Evolutionary conservation across 2,113 vertebrate species (phyloP).

Genomic region (Archocentrus centrarchus): DNA sequence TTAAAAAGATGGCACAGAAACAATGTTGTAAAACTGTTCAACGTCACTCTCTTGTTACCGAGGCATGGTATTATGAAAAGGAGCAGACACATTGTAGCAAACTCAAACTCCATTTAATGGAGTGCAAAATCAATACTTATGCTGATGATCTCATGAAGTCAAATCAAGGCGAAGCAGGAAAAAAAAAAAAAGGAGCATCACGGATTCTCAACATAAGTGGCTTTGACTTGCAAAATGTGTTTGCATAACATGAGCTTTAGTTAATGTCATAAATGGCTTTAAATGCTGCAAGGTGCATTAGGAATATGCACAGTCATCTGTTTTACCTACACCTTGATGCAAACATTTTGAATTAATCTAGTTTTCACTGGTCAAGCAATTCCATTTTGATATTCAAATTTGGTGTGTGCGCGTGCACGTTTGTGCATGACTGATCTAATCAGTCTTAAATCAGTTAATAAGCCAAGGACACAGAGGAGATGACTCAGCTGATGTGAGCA

Average conservation of each 20-base stretch:
- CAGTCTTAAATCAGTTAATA: conserved; percentile 81
- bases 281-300: conserved; percentile 77
- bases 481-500: conserved; percentile 82
- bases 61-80: conserved; percentile 35
- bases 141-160: conserved; percentile 67
- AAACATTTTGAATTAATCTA: conserved; percentile 75
- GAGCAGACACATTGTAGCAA: conserved; percentile 28
- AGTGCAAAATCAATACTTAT: conserved; percentile 74
- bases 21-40: background rate
- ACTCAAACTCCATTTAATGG: conserved; percentile 62
- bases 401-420: conserved; percentile 38
- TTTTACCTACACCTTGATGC: conserved; percentile 76
- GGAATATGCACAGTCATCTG: conserved; percentile 75
- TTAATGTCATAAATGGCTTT: conserved; percentile 81
- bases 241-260: conserved; percentile 80
- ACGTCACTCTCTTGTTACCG: conserved; percentile 34
- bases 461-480: conserved; percentile 81
- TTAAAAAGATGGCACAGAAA: conserved; percentile 16
- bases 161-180: conserved; percentile 52
- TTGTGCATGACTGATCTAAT: conserved; percentile 74
- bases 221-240: conserved; percentile 74
- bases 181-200: conserved; percentile 45
- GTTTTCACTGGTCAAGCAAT: conserved; percentile 77
- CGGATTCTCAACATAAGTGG: conserved; percentile 69
- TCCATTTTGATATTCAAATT: conserved; percentile 83